These are phyloP conservation scores for Tringa solitaria DNA, from an alignment of 2,113 vertebrate species.

Conservation along the genomic window DNA sequence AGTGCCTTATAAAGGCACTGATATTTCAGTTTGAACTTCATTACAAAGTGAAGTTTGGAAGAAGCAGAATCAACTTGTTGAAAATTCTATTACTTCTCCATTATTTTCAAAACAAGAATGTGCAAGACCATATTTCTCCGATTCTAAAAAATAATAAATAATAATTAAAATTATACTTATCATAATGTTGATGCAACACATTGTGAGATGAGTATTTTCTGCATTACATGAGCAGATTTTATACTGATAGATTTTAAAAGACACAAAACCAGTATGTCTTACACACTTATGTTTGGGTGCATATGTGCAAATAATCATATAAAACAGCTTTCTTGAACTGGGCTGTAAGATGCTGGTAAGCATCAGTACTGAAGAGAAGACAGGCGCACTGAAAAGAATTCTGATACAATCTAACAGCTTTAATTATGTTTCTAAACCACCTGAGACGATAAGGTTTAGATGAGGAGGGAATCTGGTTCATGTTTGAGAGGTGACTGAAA, in stretches of 20 bases:
- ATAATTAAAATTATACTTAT: background rate
- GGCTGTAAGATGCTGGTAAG: background rate
- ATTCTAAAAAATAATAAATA: background rate
- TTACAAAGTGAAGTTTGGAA: background rate
- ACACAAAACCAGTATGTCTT: background rate
- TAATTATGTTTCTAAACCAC: background rate
- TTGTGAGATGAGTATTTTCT: background rate
- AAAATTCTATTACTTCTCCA: background rate
- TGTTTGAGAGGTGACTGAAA: background rate
- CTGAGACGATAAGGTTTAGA: background rate
- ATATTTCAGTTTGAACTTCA: background rate
- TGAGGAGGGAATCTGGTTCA: background rate
- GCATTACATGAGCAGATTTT: background rate
- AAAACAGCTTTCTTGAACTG: background rate
- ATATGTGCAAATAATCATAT: background rate
- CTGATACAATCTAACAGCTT: background rate
- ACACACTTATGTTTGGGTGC: background rate
- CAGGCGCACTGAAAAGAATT: background rate
- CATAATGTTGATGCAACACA: background rate
- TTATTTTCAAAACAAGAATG: background rate
- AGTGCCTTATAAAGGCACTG: background rate
- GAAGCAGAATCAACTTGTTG: background rate
- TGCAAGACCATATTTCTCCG: background rate
- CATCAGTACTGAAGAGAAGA: background rate
- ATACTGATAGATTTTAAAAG: background rate